Conservation (phyloP, 2,113 vertebrate genomes). For the Nansenia antarctica region DNA sequence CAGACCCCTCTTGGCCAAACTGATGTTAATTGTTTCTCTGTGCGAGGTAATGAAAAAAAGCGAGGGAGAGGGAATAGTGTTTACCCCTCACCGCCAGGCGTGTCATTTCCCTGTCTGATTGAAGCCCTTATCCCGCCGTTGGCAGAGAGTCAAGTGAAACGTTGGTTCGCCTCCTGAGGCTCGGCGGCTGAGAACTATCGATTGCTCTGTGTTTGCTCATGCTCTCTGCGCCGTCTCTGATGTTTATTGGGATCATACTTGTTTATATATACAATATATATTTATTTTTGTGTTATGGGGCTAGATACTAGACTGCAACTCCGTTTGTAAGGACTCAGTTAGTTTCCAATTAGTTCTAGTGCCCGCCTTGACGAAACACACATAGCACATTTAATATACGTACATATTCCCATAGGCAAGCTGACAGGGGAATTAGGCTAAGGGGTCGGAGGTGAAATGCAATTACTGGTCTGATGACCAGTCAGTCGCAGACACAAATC, state of each 20-base stretch:
- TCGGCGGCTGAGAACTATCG: slow-evolving; percentile 17
- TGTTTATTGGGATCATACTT: slow-evolving; percentile 19
- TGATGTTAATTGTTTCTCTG: slow-evolving; percentile 53
- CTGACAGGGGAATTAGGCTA: too few relatives aligned
- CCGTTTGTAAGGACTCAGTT: too few relatives aligned
- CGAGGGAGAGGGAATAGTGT: background rate
- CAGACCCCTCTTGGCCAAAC: slow-evolving; percentile 25
- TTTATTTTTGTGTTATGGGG: too few relatives aligned
- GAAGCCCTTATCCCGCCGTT: slow-evolving; percentile 4
- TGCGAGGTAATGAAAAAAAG: slow-evolving; percentile 9
- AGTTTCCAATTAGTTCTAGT: too few relatives aligned
- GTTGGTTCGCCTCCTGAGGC: slow-evolving; percentile 39
- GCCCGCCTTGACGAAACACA: too few relatives aligned
- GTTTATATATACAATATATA: background rate
- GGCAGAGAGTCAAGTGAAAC: slow-evolving; percentile 45
- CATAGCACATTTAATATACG: too few relatives aligned
- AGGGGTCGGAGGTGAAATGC: too few relatives aligned
- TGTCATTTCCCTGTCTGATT: slow-evolving; percentile 24
- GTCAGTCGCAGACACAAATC: too few relatives aligned
- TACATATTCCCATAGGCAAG: too few relatives aligned
- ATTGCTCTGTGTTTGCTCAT: slow-evolving; percentile 34
- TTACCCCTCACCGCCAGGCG: slow-evolving; percentile 17
- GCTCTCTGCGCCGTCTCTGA: slow-evolving; percentile 28
- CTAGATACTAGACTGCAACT: too few relatives aligned
- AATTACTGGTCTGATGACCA: too few relatives aligned